Conservation (phyloP, 2,888 invertebrate genomes). For the Brassicogethes aeneus region DNA sequence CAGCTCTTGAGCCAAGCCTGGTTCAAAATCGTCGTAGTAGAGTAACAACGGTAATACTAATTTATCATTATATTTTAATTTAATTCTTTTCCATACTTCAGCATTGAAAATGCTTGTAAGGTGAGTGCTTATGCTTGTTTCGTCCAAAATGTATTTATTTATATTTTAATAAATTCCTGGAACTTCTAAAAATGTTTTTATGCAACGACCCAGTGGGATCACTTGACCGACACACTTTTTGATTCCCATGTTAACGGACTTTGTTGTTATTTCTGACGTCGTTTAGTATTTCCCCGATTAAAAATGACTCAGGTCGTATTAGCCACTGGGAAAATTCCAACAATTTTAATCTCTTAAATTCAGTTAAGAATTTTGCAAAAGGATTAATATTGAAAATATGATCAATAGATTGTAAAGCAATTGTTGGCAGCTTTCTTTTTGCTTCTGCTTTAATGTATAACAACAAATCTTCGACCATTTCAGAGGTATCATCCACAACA, state of each 20-base stretch:
- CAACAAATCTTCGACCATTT: neutral
- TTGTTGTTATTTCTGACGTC: neutral
- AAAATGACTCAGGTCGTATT: slow-evolving; percentile 1
- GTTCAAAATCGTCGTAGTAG: neutral
- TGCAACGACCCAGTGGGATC: slow-evolving; percentile 1
- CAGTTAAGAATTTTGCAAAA: neutral
- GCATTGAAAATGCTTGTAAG: neutral
- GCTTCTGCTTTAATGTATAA: neutral
- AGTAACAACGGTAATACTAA: neutral
- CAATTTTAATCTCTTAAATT: slow-evolving; percentile 3
- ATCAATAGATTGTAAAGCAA: neutral
- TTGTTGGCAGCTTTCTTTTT: neutral
- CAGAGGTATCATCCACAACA: neutral
- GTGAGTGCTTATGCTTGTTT: neutral
- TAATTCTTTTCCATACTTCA: neutral
- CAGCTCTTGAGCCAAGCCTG: neutral
- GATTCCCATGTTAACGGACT: slow-evolving; percentile 1
- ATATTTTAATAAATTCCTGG: neutral
- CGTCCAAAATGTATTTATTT: neutral
- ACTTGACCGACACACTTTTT: slow-evolving; percentile 1
- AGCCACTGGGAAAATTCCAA: slow-evolving; percentile 2
- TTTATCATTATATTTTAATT: slow-evolving; percentile 2
- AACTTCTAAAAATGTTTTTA: neutral
- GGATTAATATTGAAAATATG: neutral
- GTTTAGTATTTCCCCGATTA: slow-evolving; percentile 3